Conservation (phyloP, 2,113 vertebrate species). For the Calypte anna region DNA sequence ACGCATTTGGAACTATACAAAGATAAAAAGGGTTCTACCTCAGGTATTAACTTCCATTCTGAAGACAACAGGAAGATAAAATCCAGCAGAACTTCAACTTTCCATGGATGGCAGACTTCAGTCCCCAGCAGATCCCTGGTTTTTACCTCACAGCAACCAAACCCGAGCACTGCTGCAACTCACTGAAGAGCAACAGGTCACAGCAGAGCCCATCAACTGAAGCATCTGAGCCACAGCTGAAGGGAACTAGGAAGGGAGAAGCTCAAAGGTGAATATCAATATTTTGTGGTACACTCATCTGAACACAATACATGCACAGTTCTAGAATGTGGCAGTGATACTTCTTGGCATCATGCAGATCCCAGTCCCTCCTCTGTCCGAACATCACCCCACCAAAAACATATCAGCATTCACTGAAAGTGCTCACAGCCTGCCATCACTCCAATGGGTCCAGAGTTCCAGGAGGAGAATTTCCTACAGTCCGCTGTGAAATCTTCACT, state of each 20-base stretch:
- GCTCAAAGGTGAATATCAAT: rapidly evolving
- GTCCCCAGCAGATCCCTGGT: not conserved
- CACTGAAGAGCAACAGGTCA: not conserved
- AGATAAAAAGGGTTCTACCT: not conserved
- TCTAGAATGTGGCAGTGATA: not conserved
- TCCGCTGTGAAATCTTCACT: not conserved
- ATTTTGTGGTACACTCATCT: not conserved
- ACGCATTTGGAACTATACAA: not conserved
- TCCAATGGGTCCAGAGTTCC: not conserved
- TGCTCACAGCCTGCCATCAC: not conserved
- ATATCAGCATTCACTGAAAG: not conserved
- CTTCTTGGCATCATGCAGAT: rapidly evolving
- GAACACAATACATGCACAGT: not conserved
- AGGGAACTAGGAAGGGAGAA: not conserved
- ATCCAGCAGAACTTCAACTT: not conserved
- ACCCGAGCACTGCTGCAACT: not conserved
- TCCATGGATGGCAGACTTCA: not conserved
- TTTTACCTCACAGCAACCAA: not conserved
- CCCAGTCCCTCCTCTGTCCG: not conserved
- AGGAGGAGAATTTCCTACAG: not conserved
- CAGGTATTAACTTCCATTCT: not conserved
- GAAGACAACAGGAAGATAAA: not conserved
- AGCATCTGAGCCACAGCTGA: not conserved
- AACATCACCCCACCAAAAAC: not conserved
- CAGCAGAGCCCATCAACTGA: not conserved